These are phyloP conservation scores for Cynaeus angustus DNA, from an alignment of 2,888 invertebrate species.

Conservation along the genomic window DNA sequence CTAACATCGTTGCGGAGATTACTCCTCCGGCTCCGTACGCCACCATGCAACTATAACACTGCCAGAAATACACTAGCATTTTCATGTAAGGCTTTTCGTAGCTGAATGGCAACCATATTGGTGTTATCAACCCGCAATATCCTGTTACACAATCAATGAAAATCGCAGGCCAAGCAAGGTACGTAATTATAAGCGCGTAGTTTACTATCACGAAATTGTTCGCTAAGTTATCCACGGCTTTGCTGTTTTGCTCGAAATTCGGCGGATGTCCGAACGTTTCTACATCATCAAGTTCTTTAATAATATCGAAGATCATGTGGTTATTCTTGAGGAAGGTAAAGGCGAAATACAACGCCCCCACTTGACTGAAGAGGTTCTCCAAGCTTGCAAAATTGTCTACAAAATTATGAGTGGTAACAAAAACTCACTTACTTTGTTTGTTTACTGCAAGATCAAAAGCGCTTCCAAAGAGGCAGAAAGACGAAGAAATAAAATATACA, in stretches of 20 bases:
- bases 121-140: constrained; percentile 26
- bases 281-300: constrained; percentile 10
- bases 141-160: no score
- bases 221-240: not conserved
- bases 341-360: not conserved
- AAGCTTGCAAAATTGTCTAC: not conserved
- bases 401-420: not conserved
- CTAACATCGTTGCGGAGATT: constrained; percentile 27
- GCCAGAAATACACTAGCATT: constrained; percentile 25
- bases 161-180: no score
- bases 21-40: constrained; percentile 22
- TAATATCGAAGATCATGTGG: not conserved
- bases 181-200: no score
- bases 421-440: not conserved
- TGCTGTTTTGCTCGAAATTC: constrained; percentile 12
- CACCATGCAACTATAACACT: constrained; percentile 20
- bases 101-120: constrained; percentile 43
- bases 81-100: constrained; percentile 21
- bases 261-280: constrained; percentile 14
- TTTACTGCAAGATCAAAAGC: not conserved
- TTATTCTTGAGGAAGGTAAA: not conserved
- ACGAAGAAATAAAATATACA: not conserved
- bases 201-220: not conserved
- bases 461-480: not conserved
- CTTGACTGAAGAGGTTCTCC: not conserved